Evolutionary conservation across 2,113 vertebrate species (phyloP), one percentile per base, ranked within the genome.

Genomic region (Neotoma lepida): DNA sequence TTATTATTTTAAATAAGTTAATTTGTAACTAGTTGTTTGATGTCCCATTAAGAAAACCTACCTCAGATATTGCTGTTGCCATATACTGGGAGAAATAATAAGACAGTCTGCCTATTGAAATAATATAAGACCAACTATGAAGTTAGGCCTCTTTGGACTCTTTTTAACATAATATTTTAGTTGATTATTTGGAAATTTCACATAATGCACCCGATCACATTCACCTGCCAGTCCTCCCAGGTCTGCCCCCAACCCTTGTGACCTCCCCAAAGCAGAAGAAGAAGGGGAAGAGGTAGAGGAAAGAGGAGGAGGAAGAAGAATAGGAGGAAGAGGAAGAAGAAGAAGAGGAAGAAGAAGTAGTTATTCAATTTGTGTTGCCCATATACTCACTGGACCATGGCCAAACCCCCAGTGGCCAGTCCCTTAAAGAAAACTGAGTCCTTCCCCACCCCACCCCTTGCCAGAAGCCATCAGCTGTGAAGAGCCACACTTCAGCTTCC

Each of bases 101-200:
- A 92, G 71, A 18, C 3, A 71, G 10, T 58, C 56, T 84, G 24
- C 24, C 49, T 46, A 6, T 88, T 61, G 89, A 91, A 86, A 86
- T 6, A 76, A 30, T 88, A 24, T 66, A 90, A 92, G 88, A 15
- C 44, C 89, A 95, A 49, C 24, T 86, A 77, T 18, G 51, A 96
- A 85, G 73, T 61, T 77, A 49, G 44, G 18, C 84, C 63, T 49
- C 89, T 70, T 89, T 17, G 56, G 26, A 84, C 15, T 13, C 46
- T 84, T 61, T 70, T 39, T 9, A 66, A 35, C 30, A 35, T 68
- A 68, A 35, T 17, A 17, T 68, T 68, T 68, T 68, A 17, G 35
- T 66, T 66, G 63, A 66, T 68, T 66, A 35, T 35, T 35, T 68
- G 66, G 33, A 68, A 68, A 68, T 35, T 68, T 68, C 14, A 35